phyloP scores from a whole-genome alignment of 2,888 invertebrate genomes.

The Drosophila emarginata region DNA sequence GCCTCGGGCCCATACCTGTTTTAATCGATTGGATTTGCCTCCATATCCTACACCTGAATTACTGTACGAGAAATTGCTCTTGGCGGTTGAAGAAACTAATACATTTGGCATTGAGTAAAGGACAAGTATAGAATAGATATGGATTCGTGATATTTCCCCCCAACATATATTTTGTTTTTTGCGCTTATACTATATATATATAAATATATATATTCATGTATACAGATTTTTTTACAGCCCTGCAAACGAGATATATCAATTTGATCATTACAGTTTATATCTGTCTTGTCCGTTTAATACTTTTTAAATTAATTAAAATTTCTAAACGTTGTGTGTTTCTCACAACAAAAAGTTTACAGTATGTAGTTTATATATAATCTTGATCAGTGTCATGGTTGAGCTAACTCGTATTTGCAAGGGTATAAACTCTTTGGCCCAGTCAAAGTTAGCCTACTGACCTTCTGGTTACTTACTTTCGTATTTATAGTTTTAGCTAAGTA shows the following conservation, averaged over 20 bases:
- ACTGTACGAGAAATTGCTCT: conserved; percentile 93
- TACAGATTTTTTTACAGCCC: neutral
- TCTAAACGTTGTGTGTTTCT: too few species aligned
- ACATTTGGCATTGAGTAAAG: conserved; percentile 94
- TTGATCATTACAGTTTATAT: too few species aligned
- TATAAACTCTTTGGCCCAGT: neutral
- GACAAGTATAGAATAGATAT: neutral
- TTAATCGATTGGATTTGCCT: conserved; percentile 97
- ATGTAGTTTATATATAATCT: too few species aligned
- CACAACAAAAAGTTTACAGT: too few species aligned
- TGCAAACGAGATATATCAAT: neutral
- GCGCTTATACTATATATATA: conserved; percentile 30
- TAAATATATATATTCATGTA: conserved; percentile 11
- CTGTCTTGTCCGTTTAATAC: neutral
- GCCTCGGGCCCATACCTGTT: conserved; percentile 98
- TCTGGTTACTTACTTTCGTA: conserved; percentile 3
- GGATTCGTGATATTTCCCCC: conserved; percentile 24
- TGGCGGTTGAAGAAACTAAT: conserved; percentile 97
- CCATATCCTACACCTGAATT: conserved; percentile 96
- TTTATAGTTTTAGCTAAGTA: neutral
- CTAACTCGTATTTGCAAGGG: neutral
- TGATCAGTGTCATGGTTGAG: neutral
- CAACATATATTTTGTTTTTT: conserved; percentile 11
- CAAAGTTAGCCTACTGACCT: neutral
- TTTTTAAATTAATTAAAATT: neutral